Evolutionary conservation across 2,888 invertebrate genomes (phyloP), one percentile per base, ranked within the genome.

Genomic region (Heteromyza rotundicornis): DNA sequence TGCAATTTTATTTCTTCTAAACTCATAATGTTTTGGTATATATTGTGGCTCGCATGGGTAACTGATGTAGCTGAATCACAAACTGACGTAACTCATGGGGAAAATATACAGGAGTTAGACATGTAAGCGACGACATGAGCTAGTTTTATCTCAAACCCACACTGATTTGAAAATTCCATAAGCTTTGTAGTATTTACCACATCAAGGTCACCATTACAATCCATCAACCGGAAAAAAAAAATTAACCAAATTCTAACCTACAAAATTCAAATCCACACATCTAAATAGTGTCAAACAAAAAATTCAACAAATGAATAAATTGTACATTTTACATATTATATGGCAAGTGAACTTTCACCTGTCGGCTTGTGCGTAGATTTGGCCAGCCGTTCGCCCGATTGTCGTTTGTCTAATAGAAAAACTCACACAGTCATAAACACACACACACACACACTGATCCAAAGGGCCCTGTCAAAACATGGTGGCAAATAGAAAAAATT

Each of bases 261-360:
- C 5, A 49, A 49, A 47, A 32, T 49, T 54, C 27, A 49, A 60
- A 23, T 59, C 53, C 47, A 32, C n/a, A n/a, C n/a, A n/a, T n/a
- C 32, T 32, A 60, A 55, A 60, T 49, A 22, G 32, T 23, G 19
- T 44, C 17, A 32, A n/a, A n/a, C n/a, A n/a, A 51, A 53, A 53
- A 53, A 53, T 19, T 32, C 52, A 27, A n/a, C 27, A 32, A 40
- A 55, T 50, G 20, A 47, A 40, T 24, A n/a, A 23, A 57, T 47
- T 36, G n/a, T 50, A 60, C 50, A 55, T 55, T 61, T 57, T 14
- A 2, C 57, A 61, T 61, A 57, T 56, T 40, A 60, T 52, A 60
- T 52, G 51, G 57, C 27, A 27, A 57, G 57, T 44, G 47, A 57
- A 61, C 61, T 57, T 57, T 57, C 61, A 57, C 52, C 57, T 47